Evolutionary conservation across 2,113 vertebrate species (phyloP).

Genomic region (Ceyx cyanopectus): DNA sequence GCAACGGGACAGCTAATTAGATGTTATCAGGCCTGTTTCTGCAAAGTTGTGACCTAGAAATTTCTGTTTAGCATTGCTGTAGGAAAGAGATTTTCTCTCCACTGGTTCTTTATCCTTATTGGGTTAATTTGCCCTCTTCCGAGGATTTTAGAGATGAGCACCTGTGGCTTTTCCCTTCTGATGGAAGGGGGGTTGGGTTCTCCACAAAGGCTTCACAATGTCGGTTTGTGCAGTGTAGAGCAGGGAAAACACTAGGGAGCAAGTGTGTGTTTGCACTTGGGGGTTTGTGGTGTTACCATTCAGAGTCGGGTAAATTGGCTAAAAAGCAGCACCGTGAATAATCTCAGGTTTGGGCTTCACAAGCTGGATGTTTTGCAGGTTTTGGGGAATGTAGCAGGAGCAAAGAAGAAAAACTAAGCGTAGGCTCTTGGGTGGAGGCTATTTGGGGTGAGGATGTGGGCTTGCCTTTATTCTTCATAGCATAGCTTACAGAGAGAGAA

Average conservation of each 20-base stretch:
- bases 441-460: not conserved
- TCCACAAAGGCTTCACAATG: not conserved
- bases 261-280: not conserved
- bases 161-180: not conserved
- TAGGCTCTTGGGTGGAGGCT: not conserved
- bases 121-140: not conserved
- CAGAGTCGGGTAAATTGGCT: not conserved
- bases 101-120: not conserved
- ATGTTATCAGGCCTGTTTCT: slow-evolving; percentile 32
- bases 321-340: accelerated
- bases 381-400: not conserved
- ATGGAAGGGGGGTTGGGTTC: not conserved
- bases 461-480: not conserved
- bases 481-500: not conserved
- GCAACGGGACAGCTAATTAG: not conserved
- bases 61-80: slow-evolving; percentile 12
- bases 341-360: not conserved
- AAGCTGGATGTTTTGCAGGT: not conserved
- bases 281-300: not conserved
- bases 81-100: slow-evolving; percentile 26
- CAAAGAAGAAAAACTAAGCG: not conserved
- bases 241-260: not conserved
- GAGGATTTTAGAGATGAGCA: not conserved
- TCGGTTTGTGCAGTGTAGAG: not conserved
- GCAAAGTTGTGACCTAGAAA: slow-evolving; percentile 11